A percentile compares a stretch with the other conserved stretches of the same genome.
Conservation (phyloP, 2,113 vertebrate genomes). For the Hypomesus transpacificus region DNA sequence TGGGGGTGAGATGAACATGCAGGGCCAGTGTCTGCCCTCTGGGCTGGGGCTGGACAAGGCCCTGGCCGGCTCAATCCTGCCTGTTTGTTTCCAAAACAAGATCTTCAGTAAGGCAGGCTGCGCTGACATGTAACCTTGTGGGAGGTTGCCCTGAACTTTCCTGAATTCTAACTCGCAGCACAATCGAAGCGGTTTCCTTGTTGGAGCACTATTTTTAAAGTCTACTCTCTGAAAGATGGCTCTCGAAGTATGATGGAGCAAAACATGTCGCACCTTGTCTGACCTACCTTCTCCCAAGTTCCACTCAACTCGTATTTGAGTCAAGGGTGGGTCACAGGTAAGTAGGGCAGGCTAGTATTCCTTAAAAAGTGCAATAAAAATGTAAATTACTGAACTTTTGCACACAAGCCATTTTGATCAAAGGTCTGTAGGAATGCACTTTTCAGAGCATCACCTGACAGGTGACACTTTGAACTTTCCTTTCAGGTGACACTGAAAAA, state of each 20-base stretch:
- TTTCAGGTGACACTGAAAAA: slow-evolving; percentile 4
- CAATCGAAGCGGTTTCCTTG: too few relatives aligned
- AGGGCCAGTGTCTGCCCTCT: slow-evolving; percentile 1
- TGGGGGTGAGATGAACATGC: slow-evolving; percentile 21
- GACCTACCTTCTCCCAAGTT: too few relatives aligned
- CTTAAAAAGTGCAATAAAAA: too few relatives aligned
- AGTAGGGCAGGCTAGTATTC: too few relatives aligned
- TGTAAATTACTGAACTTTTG: neutral
- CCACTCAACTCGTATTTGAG: too few relatives aligned
- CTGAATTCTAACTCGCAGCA: too few relatives aligned
- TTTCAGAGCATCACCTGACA: slow-evolving; percentile 22
- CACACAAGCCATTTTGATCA: slow-evolving; percentile 12
- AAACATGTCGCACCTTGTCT: too few relatives aligned
- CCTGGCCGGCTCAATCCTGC: slow-evolving; percentile 39
- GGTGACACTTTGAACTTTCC: slow-evolving; percentile 26
- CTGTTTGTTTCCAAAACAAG: slow-evolving; percentile 47
- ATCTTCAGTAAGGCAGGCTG: slow-evolving; percentile 21
- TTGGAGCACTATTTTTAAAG: too few relatives aligned
- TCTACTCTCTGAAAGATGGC: too few relatives aligned
- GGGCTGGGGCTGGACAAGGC: slow-evolving; percentile 5
- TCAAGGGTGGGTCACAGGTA: slow-evolving; percentile 1
- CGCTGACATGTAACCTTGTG: slow-evolving; percentile 20
- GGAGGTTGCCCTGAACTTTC: neutral
- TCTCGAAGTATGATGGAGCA: too few relatives aligned
- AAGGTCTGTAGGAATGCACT: slow-evolving; percentile 24